Evolutionary conservation across 2,888 invertebrate species (phyloP).

Genomic region (Ectropis crepuscularia): DNA sequence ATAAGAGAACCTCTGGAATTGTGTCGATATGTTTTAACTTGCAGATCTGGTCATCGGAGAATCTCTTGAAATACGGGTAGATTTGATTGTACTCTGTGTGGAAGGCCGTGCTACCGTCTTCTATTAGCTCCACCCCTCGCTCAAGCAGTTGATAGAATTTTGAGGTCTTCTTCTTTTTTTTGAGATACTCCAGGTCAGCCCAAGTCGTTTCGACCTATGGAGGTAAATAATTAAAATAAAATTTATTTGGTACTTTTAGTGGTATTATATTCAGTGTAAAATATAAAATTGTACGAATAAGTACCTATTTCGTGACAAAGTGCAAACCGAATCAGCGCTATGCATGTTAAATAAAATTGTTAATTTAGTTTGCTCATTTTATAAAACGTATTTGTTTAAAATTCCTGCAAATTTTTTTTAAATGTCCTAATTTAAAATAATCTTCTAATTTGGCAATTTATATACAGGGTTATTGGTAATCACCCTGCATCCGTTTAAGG

Average conservation of each 20-base stretch:
- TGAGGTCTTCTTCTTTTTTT: constrained; percentile 65
- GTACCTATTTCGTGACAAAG: too few relatives aligned
- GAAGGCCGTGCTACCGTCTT: constrained; percentile 64
- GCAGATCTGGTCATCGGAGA: constrained; percentile 69
- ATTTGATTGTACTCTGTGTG: constrained; percentile 73
- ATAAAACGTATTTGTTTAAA: too few relatives aligned
- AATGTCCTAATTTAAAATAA: too few relatives aligned
- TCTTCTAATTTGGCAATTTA: too few relatives aligned
- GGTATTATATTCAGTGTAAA: too few relatives aligned
- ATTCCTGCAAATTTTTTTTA: too few relatives aligned
- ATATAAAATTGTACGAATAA: too few relatives aligned
- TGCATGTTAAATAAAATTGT: too few relatives aligned
- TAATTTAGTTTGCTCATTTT: too few relatives aligned
- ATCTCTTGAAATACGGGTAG: constrained; percentile 61
- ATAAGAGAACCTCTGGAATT: constrained; percentile 61
- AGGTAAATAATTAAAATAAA: neutral
- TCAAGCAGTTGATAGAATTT: constrained; percentile 63
- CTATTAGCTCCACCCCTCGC: constrained; percentile 61
- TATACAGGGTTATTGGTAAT: too few relatives aligned
- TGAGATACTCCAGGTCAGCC: constrained; percentile 70
- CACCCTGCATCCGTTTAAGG: too few relatives aligned
- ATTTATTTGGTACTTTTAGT: neutral
- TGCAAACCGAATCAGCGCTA: too few relatives aligned
- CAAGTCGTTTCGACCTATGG: constrained; percentile 63
- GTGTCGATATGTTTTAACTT: constrained; percentile 71